A percentile compares a stretch with the other conserved stretches of the same genome.
Evolutionary conservation across 2,113 vertebrate genomes (phyloP).

Genomic region (Chaetodon trifascialis): DNA sequence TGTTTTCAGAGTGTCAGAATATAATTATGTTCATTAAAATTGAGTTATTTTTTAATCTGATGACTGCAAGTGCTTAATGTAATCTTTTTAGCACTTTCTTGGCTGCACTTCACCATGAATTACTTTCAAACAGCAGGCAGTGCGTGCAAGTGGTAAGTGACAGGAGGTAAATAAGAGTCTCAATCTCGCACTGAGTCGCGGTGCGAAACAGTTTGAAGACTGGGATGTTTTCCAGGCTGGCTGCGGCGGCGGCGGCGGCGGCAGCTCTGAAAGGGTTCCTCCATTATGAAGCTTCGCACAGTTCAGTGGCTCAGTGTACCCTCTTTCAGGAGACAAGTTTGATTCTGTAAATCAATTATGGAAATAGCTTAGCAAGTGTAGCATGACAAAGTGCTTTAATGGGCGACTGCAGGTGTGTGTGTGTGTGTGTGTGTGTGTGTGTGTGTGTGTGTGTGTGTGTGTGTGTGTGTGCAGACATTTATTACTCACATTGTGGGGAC

Average conservation of each 20-base stretch:
- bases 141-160: neutral
- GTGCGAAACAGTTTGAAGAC: neutral
- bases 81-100: neutral
- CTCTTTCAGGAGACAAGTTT: conserved; percentile 17
- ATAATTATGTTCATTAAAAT: neutral
- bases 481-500: no score
- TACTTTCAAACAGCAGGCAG: neutral
- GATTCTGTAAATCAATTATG: conserved; percentile 55
- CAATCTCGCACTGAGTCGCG: neutral
- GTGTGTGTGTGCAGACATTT: neutral
- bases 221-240: neutral
- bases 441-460: conserved; percentile 1
- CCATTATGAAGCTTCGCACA: conserved; percentile 4
- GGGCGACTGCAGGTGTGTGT: conserved; percentile 1
- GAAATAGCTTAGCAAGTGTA: conserved; percentile 35
- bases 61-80: neutral
- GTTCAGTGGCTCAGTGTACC: conserved; percentile 10
- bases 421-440: neutral
- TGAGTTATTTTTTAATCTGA: neutral
- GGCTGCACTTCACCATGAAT: neutral
- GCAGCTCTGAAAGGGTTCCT: neutral
- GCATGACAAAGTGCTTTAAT: conserved; percentile 13
- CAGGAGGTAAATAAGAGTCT: conserved; percentile 7
- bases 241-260: neutral
- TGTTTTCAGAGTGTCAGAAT: neutral